A percentile compares a stretch with the other conserved stretches of the same genome.
Evolutionary conservation across 2,888 invertebrate genomes (phyloP).

Genomic region (Antheraea assamensis): DNA sequence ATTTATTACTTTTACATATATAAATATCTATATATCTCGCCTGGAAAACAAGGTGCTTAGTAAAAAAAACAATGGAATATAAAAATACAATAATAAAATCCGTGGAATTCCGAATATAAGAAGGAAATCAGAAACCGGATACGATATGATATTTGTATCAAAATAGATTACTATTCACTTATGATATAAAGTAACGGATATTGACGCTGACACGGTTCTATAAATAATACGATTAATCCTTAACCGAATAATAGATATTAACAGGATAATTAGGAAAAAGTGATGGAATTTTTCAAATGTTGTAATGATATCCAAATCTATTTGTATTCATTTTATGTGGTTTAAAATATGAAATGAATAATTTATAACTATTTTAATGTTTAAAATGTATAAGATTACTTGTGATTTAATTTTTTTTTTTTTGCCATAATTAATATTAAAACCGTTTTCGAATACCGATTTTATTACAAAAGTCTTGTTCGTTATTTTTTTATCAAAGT

Average conservation of each 20-base stretch:
- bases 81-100: neutral
- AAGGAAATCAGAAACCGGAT: constrained; percentile 2
- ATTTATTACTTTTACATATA: neutral
- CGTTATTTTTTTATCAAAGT: neutral
- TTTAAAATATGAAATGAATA: neutral
- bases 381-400: neutral
- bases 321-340: neutral
- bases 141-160: neutral
- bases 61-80: neutral
- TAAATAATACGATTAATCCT: neutral
- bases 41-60: neutral
- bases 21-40: neutral
- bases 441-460: neutral
- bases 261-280: neutral
- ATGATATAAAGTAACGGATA: neutral
- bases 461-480: neutral
- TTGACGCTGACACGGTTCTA: neutral
- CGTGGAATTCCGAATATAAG: neutral
- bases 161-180: neutral
- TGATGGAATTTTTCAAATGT: neutral
- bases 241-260: neutral
- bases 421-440: neutral
- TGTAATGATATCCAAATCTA: neutral
- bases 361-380: neutral
- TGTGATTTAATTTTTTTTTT: neutral